A percentile compares a stretch with the other conserved stretches of the same genome.
phyloP scores from a whole-genome alignment of 2,113 vertebrate genomes.

The Lagopus leucura region DNA sequence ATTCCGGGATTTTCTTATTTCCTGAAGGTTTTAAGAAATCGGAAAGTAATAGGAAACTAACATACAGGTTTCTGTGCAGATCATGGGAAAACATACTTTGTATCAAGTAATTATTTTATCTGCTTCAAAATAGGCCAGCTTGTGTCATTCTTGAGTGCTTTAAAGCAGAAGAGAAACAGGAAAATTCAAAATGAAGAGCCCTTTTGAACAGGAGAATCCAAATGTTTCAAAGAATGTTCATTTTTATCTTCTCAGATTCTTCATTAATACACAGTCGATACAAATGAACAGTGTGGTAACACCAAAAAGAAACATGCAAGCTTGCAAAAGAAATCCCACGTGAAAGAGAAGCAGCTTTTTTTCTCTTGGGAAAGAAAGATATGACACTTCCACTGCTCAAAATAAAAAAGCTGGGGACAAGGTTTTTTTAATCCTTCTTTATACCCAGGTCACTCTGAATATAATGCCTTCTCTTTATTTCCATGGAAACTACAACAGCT shows the following conservation, averaged over 20 bases:
- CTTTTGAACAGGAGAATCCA: not conserved
- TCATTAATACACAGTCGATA: not conserved
- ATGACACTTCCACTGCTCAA: not conserved
- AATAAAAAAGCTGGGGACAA: not conserved
- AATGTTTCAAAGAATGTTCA: constrained; percentile 23
- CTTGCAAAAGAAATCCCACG: constrained; percentile 22
- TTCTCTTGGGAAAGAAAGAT: not conserved
- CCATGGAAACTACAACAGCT: too few species aligned
- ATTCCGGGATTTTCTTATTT: constrained; percentile 10
- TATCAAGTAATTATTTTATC: not conserved
- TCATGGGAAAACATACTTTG: not conserved
- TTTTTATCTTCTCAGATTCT: constrained; percentile 23
- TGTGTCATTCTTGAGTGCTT: constrained; percentile 34
- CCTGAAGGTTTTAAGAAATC: constrained; percentile 22
- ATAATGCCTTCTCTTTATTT: too few species aligned
- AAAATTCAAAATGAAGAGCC: constrained; percentile 10
- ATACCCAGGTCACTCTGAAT: not conserved
- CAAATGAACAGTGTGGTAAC: constrained; percentile 18
- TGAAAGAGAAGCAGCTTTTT: not conserved
- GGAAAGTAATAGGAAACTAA: not conserved
- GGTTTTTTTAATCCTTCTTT: not conserved
- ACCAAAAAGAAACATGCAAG: constrained; percentile 17
- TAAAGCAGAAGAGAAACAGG: not conserved
- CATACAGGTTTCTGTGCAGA: not conserved
- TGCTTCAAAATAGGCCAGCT: not conserved